Evolutionary conservation across 2,888 invertebrate species (phyloP), one percentile per base, ranked within the genome.

Genomic region (Pyrrhosoma nymphula): DNA sequence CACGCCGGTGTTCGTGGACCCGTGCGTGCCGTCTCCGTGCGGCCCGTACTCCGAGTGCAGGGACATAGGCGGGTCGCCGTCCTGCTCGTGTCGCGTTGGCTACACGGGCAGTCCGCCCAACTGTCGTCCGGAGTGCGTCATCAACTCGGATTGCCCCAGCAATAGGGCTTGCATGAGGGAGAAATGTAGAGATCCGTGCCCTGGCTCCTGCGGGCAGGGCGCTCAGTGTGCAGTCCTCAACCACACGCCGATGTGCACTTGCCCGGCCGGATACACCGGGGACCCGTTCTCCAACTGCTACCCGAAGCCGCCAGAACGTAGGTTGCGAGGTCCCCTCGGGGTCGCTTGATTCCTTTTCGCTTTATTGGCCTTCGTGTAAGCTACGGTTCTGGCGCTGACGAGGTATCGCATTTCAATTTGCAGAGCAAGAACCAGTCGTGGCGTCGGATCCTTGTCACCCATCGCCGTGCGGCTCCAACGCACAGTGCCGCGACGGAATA

Each of bases 11-110:
- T 56, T 88, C 56, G 23, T n/a, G 30, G 88, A 98, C 96, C 98
- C 98, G 18, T 99, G 99, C 96, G 97, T 97, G 95, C 98, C 98
- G 95, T 98, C 98, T 88, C 98, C 98, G 0, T 99, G 99, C 96
- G 98, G 98, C 75, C 97, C 97, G n/a, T 97, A 98, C 96, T 97
- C 98, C 98, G 0, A 96, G 56, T 97, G 97, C 95, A 96, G 96
- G 95, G 96, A 96, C 23, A 96, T 97, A 39, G 97, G 97, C 88
- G 97, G 97, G 96, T 96, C 97, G 35, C 97, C 97, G 1, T 97
- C 97, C 30, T 98, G 98, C 96, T 97, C 97, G 39, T 98, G 98
- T 96, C 96, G 97, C 56, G 96, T 97, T 30, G 97, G 97, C 95
- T 97, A 97, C 95, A 96, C 97, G 30, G 97, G 97, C 60, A 96